A percentile compares a stretch with the other conserved stretches of the same genome.
phyloP scores from a whole-genome alignment of 2,888 invertebrate genomes.

The Drosophila vallismaia region DNA sequence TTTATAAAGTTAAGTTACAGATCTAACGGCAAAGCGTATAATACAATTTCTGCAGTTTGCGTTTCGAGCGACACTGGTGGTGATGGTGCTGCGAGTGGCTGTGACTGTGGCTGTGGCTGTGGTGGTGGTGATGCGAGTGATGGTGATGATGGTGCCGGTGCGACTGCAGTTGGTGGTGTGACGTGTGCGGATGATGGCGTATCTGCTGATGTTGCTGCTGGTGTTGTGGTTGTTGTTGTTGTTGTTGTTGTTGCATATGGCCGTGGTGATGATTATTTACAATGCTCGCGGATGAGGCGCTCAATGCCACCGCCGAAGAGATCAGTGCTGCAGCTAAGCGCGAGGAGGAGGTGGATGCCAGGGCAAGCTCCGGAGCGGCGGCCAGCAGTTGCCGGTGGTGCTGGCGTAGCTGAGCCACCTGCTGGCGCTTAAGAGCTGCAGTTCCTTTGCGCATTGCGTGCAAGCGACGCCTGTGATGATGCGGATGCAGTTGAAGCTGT shows the following conservation, averaged over 20 bases:
- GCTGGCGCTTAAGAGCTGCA: conserved; percentile 67
- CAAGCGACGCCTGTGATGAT: conserved; percentile 80
- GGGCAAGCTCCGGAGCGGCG: conserved; percentile 56
- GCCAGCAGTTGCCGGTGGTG: conserved; percentile 64
- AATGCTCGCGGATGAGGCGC: conserved; percentile 70
- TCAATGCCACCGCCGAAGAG: conserved; percentile 69
- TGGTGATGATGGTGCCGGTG: conserved; percentile 68
- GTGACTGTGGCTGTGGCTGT: conserved; percentile 62
- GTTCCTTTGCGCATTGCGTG: conserved; percentile 77
- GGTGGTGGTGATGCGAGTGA: conserved; percentile 58
- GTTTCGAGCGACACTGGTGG: conserved; percentile 82
- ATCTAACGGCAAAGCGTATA: conserved; percentile 83
- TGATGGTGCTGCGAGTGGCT: conserved; percentile 69
- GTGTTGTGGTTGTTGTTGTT: conserved; percentile 42
- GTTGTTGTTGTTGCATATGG: conserved; percentile 65
- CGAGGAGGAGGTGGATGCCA: conserved; percentile 61
- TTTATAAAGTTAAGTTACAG: conserved; percentile 47
- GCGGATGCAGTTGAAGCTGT: conserved; percentile 80
- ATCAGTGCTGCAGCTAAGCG: conserved; percentile 71
- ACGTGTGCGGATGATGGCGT: conserved; percentile 55
- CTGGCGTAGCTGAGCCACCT: conserved; percentile 69
- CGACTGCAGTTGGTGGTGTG: conserved; percentile 42
- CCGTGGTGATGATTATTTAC: conserved; percentile 80
- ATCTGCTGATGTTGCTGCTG: conserved; percentile 41
- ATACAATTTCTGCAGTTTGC: conserved; percentile 84